These are phyloP conservation scores for Herpetotheres cachinnans DNA, from an alignment of 2,113 vertebrate genomes.

Conservation along the genomic window DNA sequence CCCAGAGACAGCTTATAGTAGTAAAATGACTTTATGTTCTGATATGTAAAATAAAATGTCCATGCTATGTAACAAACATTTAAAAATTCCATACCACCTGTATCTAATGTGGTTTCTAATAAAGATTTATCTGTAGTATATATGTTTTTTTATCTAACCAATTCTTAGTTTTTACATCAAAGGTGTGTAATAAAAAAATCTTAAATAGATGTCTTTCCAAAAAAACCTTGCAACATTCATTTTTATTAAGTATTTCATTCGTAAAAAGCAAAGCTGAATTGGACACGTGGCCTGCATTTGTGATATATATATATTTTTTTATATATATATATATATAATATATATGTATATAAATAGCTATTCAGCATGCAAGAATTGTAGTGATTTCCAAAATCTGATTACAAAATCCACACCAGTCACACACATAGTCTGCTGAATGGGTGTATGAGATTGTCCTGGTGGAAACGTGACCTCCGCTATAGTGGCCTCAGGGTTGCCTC, in stretches of 20 bases:
- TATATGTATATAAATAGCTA: slow-evolving; percentile 83
- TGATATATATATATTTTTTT: slow-evolving; percentile 73
- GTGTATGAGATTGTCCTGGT: background rate
- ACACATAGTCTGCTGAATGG: background rate
- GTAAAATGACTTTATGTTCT: slow-evolving; percentile 79
- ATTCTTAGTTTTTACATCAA: slow-evolving; percentile 76
- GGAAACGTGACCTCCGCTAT: background rate
- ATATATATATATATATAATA: slow-evolving; percentile 65
- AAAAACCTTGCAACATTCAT: slow-evolving; percentile 69
- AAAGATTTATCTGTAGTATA: slow-evolving; percentile 75
- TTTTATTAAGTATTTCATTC: slow-evolving; percentile 76
- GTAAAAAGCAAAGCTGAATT: slow-evolving; percentile 80
- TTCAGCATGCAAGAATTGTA: slow-evolving; percentile 81
- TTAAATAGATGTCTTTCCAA: slow-evolving; percentile 80
- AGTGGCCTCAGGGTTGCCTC: background rate
- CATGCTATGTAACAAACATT: slow-evolving; percentile 77
- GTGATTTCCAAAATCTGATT: slow-evolving; percentile 69
- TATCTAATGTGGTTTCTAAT: slow-evolving; percentile 76
- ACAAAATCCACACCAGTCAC: slow-evolving; percentile 33
- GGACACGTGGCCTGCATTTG: slow-evolving; percentile 81
- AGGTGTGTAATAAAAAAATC: slow-evolving; percentile 61
- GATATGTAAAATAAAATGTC: slow-evolving; percentile 77
- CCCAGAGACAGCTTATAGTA: slow-evolving; percentile 66
- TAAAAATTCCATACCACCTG: slow-evolving; percentile 59
- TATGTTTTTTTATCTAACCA: slow-evolving; percentile 68